Evolutionary conservation across 2,113 vertebrate species (phyloP).

Genomic region (Spea multiplicata): DNA sequence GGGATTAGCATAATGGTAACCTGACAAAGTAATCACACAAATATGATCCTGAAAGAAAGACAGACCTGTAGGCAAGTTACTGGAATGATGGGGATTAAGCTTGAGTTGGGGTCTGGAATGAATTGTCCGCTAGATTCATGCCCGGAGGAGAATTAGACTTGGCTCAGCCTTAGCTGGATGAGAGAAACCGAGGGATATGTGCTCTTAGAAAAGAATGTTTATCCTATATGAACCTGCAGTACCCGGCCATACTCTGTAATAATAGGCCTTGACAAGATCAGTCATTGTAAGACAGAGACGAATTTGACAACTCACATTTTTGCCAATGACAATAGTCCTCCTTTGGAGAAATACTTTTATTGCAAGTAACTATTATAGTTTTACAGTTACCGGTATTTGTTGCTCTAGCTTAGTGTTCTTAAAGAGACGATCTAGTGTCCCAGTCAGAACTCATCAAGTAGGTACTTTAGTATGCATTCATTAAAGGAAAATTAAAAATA

Average conservation of each 20-base stretch:
- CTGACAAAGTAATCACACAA: conserved; percentile 32
- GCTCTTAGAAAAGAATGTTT: conserved; percentile 72
- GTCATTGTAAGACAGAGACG: too few relatives aligned
- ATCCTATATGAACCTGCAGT: conserved; percentile 58
- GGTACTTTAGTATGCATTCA: too few relatives aligned
- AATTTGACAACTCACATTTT: neutral
- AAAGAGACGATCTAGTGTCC: neutral
- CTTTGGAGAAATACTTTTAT: neutral
- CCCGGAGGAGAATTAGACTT: conserved; percentile 69
- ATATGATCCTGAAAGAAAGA: conserved; percentile 50
- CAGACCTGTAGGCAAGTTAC: conserved; percentile 72
- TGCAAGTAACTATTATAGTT: neutral
- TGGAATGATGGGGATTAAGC: conserved; percentile 67
- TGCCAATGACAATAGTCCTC: neutral
- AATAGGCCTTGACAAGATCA: conserved; percentile 8
- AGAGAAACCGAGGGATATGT: conserved; percentile 71
- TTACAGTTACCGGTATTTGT: neutral
- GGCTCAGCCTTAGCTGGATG: conserved; percentile 68
- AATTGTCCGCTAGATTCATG: conserved; percentile 71
- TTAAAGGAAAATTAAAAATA: too few relatives aligned
- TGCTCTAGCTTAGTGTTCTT: neutral
- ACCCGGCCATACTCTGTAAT: conserved; percentile 20
- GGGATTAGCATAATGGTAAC: conserved; percentile 18
- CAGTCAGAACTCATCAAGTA: too few relatives aligned
- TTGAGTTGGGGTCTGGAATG: conserved; percentile 72